Evolutionary conservation across 2,113 vertebrate species (phyloP).

Genomic region (Numida meleagris): DNA sequence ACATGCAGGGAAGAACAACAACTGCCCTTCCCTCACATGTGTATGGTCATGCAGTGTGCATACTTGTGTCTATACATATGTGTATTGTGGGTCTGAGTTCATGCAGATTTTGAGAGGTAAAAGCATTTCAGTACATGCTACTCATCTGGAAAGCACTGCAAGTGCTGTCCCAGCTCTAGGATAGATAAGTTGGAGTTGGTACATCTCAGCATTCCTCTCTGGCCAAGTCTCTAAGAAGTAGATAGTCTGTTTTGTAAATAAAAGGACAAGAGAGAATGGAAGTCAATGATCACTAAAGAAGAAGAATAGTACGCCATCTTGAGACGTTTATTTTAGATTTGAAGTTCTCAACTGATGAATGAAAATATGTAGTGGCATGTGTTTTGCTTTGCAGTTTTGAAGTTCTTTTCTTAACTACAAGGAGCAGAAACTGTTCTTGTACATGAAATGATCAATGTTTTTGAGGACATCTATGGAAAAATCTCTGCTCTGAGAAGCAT

Average conservation of each 20-base stretch:
- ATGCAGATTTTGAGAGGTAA: not conserved
- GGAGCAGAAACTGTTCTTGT: not conserved
- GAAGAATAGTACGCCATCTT: not conserved
- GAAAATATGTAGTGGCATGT: not conserved
- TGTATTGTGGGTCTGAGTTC: not conserved
- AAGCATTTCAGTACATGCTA: not conserved
- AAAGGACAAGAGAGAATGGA: not conserved
- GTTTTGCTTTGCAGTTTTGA: conserved; percentile 23
- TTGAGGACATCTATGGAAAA: not conserved
- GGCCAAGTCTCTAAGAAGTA: not conserved
- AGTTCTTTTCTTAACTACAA: not conserved
- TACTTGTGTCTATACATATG: fast-evolving
- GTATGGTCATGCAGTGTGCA: no score
- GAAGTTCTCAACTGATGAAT: not conserved
- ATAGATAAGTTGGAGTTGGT: not conserved
- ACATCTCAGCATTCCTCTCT: not conserved
- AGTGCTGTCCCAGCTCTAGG: not conserved
- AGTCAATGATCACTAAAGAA: not conserved
- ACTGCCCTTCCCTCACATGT: not conserved
- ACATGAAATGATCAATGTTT: not conserved
- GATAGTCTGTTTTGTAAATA: not conserved
- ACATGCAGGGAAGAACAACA: not conserved
- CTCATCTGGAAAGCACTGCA: not conserved
- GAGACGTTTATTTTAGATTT: not conserved
- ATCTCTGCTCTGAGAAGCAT: not conserved